Base-by-base conservation (phyloP, 2,113 vertebrate genomes). In the Ondatra zibethicus region DNA sequence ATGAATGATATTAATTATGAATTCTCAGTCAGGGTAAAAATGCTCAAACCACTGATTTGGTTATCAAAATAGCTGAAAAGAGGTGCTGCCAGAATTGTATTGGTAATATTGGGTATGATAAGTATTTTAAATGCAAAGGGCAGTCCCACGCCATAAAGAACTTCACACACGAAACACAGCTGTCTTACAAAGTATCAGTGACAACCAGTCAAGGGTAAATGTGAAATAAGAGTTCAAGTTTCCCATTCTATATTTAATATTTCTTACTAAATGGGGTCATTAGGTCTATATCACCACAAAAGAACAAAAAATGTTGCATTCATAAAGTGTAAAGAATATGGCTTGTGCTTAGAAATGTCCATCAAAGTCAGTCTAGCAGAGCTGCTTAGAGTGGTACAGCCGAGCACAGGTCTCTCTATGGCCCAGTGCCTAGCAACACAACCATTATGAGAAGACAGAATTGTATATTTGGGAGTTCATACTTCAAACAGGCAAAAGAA, bases 51-150 rank as follows among this genome's bases (percentile, higher is more conserved):
- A 42, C 55, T 75, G 7, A 42, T 96, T 95, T 84, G 12, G 82
- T 76, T 92, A 87, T 95, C 33, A 68, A 50, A 65, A 61, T 63
- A 29, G 92, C 68, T 89, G 31, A 7, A 78, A 29, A 50, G 2
- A 11, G 39, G 6, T 84, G 14, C 19, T 73, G 11, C 14, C 82
- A 72, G 42, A 52, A 89, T 63, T 85, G 73, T 42, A 36, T 61
- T 12, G 25, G 23, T 87, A 95, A 88, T 39, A 95, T 0, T 61
- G 19, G 21, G 1, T 50, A 33, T 73, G 17, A 68, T 55, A 94
- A 96, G 91, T 58, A 90, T 95, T 94, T 84, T 55, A 86, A 97
- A 91, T 88, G 61, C 63, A 94, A 95, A 89, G 36, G 27, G 61
- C 3, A 87, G 23, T 82, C 17, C 61, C 78, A 92, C 45, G 73